Base-by-base conservation (phyloP, 2,888 invertebrate species). In the Nephrocerus scutellatus region DNA sequence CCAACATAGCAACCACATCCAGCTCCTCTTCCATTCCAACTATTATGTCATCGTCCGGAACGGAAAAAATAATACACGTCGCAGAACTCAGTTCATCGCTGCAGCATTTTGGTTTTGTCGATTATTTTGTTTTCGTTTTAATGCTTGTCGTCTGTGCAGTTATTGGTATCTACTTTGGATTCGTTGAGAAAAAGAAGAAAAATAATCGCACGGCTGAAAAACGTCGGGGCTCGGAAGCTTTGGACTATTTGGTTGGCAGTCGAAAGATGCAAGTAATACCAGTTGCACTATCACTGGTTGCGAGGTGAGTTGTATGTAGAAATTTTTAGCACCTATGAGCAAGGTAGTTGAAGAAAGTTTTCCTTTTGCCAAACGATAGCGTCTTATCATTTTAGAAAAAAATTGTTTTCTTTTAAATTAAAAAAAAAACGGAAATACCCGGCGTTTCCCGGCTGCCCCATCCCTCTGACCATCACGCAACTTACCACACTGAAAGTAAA, bases 111-210 rank as follows among this genome's bases (percentile, higher is more conserved):
- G 76, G 79, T 9, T 74, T 76, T 72, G 72, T 74, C 46, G 90
- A 90, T 66, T 90, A 90, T 68, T 63, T 79, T 6, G 82, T 88
- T 50, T 88, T 89, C 66, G 72, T 77, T 43, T 58, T 76, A 10
- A 87, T 88, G 86, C 68, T 90, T 55, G 69, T 77, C n/a, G 70
- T 82, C 29, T 88, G 87, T 65, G 80, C 86, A 4, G 69, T 74
- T 30, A 82, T 90, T 35, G 90, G 90, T 6, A 68, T 88, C 42
- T 88, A 86, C 64, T 88, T 84, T 66, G 88, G 86, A 4, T 84
- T 84, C 55, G 70, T 80, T 56, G 81, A 80, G 54, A 80, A 80
- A 49, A 59, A 56, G 41, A 49, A 57, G 46, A 56, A 56, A 39
- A 54, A 54, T 12, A 48, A 49, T 19, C 46, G 51, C 18, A 53